These are phyloP conservation scores for Whitmania pigra DNA, from an alignment of 1,140 invertebrate genomes.

Conservation along the genomic window DNA sequence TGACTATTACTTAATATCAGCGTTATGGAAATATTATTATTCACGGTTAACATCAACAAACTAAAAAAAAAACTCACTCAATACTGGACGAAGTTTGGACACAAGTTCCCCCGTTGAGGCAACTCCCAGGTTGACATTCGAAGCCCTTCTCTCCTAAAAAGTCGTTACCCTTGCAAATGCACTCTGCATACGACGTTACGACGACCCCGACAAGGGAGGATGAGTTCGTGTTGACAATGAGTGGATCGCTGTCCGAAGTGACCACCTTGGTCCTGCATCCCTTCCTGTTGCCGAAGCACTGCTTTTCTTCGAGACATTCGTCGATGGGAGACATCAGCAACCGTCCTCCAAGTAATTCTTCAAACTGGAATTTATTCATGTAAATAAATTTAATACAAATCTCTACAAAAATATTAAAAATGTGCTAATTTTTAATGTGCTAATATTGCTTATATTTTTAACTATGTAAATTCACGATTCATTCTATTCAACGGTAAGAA, in stretches of 20 bases:
- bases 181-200: constrained; percentile 74
- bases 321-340: constrained; percentile 96
- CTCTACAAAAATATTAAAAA: too few relatives aligned
- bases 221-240: constrained; percentile 91
- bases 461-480: too few relatives aligned
- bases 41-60: too few relatives aligned
- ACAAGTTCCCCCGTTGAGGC: constrained; percentile 87
- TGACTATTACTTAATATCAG: too few relatives aligned
- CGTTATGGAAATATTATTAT: too few relatives aligned
- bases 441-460: too few relatives aligned
- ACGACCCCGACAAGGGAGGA: constrained; percentile 82
- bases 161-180: constrained; percentile 42
- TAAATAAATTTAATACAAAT: not conserved
- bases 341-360: constrained; percentile 78
- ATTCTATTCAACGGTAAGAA: too few relatives aligned
- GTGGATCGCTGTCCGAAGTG: constrained; percentile 58
- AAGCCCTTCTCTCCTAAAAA: constrained; percentile 23
- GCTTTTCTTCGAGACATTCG: constrained; percentile 85
- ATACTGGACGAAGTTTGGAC: constrained; percentile 60
- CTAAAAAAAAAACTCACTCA: constrained; percentile 38
- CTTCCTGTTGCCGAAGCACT: constrained; percentile 54
- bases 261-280: constrained; percentile 84
- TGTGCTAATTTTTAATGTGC: too few relatives aligned
- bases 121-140: constrained; percentile 74
- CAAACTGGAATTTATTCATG: constrained; percentile 52